These are phyloP conservation scores for Lytechinus variegatus DNA, from an alignment of 35 echinoderm and acorn worm genomes.

Conservation along the genomic window DNA sequence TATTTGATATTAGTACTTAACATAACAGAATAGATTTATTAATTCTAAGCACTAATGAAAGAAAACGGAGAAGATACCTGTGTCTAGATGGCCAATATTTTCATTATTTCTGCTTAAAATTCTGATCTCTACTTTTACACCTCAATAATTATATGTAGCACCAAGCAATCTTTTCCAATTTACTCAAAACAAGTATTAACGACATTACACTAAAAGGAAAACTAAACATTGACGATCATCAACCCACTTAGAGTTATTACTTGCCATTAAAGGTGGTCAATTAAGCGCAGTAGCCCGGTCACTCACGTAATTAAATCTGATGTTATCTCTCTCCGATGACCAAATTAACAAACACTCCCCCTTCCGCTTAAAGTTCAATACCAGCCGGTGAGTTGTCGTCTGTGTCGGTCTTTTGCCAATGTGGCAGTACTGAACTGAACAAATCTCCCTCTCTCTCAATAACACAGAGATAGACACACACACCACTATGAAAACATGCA, in stretches of 20 bases:
- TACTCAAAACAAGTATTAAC: not conserved
- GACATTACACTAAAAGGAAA: not conserved
- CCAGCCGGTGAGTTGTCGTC: not conserved
- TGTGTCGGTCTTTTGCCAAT: not conserved
- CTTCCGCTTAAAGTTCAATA: not conserved
- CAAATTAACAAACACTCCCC: slow-evolving; percentile 10
- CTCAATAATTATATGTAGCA: not conserved
- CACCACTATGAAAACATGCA: not conserved
- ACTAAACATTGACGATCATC: not conserved
- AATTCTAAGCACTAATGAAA: not conserved
- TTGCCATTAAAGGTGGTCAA: not conserved
- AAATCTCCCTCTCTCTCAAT: not conserved
- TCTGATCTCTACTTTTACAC: not conserved
- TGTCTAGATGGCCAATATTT: too few species aligned
- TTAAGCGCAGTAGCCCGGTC: not conserved
- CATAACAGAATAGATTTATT: too few species aligned
- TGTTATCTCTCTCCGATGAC: not conserved
- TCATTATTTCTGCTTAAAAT: too few species aligned
- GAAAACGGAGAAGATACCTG: not conserved
- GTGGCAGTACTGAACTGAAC: not conserved
- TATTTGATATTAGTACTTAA: too few species aligned
- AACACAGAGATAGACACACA: not conserved
- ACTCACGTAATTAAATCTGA: not conserved
- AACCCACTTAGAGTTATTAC: not conserved
- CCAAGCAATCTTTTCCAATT: not conserved